These are phyloP conservation scores for Netelia melanura DNA, from an alignment of 2,888 invertebrate species.

Conservation along the genomic window DNA sequence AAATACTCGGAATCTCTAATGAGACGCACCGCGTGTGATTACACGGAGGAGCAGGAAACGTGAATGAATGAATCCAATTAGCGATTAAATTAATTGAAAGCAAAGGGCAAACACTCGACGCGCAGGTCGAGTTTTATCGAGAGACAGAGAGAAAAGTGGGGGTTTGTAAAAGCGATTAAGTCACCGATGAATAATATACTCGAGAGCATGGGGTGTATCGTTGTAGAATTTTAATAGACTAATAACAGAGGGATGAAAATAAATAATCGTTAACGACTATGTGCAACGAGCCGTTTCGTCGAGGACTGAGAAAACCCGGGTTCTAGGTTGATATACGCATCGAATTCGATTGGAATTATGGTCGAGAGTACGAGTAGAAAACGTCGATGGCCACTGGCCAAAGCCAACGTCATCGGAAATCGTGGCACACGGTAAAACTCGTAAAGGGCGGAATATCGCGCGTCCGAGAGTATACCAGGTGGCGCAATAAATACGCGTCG, in stretches of 20 bases:
- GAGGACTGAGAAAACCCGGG: conserved; percentile 1
- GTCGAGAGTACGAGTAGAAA: background rate
- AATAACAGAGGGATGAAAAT: conserved; percentile 31
- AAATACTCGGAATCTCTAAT: conserved; percentile 65
- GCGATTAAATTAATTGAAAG: conserved; percentile 57
- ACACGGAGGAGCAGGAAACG: conserved; percentile 41
- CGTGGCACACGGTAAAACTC: conserved; percentile 28
- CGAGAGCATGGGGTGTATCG: background rate
- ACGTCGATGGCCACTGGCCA: conserved; percentile 22
- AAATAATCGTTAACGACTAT: conserved; percentile 31
- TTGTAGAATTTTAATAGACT: conserved; percentile 35
- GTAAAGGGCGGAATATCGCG: conserved; percentile 38
- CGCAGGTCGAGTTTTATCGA: conserved; percentile 21
- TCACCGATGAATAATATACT: background rate
- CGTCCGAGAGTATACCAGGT: conserved; percentile 47
- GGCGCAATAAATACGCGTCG: conserved; percentile 65
- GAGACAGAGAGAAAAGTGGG: background rate
- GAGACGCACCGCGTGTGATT: conserved; percentile 45
- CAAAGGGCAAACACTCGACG: conserved; percentile 40
- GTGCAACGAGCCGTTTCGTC: conserved; percentile 12
- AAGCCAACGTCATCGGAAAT: conserved; percentile 12
- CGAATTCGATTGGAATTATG: conserved; percentile 37
- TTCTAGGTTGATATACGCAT: conserved; percentile 41
- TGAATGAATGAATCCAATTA: conserved; percentile 66
- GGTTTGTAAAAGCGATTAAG: background rate